Evolutionary conservation across 2,113 vertebrate genomes (phyloP).

Genomic region (Poecilia latipinna): DNA sequence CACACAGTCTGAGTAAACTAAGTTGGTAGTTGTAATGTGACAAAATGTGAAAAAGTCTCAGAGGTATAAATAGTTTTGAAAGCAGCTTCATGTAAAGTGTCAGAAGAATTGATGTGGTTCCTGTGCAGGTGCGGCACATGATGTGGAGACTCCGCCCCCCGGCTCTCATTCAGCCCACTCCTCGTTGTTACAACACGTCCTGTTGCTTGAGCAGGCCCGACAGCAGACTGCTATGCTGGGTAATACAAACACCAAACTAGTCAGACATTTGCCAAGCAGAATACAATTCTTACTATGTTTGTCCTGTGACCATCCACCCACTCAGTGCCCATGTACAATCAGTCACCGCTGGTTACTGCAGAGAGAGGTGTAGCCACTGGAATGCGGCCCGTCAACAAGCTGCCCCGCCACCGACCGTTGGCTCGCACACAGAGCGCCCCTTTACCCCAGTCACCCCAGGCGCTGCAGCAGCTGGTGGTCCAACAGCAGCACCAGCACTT

Average conservation of each 20-base stretch:
- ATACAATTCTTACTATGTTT: conserved; percentile 8
- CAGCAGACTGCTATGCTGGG: conserved; percentile 93
- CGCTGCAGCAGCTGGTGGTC: conserved; percentile 92
- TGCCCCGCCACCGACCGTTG: conserved; percentile 90
- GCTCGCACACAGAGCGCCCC: conserved; percentile 94
- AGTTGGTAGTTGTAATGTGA: no score
- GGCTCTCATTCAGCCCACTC: conserved; percentile 82
- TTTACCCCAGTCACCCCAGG: conserved; percentile 91
- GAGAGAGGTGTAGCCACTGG: conserved; percentile 83
- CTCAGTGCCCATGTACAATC: conserved; percentile 90
- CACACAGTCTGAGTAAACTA: no score
- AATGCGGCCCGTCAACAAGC: conserved; percentile 86
- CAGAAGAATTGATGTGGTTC: neutral
- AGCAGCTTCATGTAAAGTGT: conserved; percentile 14
- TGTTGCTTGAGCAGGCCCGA: conserved; percentile 93
- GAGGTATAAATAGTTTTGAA: neutral
- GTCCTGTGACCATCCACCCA: neutral
- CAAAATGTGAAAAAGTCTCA: no score
- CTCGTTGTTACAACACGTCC: conserved; percentile 91
- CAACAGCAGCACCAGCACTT: conserved; percentile 94
- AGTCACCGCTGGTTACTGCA: conserved; percentile 91
- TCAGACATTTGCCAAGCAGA: conserved; percentile 8
- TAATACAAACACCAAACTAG: conserved; percentile 48
- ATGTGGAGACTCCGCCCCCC: conserved; percentile 76
- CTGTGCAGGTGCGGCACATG: conserved; percentile 80